These are phyloP conservation scores for Sebastes aleutianus DNA, from an alignment of 2,797 vertebrate species.

Conservation along the genomic window DNA sequence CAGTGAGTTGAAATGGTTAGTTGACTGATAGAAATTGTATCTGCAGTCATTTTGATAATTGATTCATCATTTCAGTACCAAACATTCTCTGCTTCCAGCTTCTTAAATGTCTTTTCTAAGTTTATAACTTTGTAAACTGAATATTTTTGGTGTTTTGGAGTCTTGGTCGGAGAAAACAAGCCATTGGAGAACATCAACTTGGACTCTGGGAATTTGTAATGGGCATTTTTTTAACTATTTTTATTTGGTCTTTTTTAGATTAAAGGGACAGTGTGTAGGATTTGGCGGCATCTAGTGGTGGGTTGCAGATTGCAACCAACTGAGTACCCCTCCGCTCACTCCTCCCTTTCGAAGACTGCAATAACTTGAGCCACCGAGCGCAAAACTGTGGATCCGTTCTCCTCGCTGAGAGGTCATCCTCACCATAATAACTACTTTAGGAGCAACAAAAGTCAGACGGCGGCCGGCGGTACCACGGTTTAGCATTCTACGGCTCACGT, in stretches of 20 bases:
- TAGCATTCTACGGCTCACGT: no score
- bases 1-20: not conserved
- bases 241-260: no score
- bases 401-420: no score
- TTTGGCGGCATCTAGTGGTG: no score
- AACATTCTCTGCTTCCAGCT: not conserved
- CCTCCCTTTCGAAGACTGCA: fast-evolving
- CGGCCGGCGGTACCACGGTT: no score
- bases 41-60: not conserved
- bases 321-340: no score
- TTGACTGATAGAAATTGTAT: not conserved
- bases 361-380: no score
- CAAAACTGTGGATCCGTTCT: not conserved
- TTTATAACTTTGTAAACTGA: not conserved
- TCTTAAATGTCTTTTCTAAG: not conserved
- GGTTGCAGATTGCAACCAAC: no score
- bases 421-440: no score
- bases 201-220: not conserved
- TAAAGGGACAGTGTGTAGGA: no score
- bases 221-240: not conserved
- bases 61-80: not conserved
- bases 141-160: not conserved
- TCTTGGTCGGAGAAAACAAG: no score
- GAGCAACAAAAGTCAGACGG: no score
- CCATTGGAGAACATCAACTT: not conserved